These are phyloP conservation scores for Leptonema lineaticorne DNA, from an alignment of 1,140 invertebrate species.

Conservation along the genomic window DNA sequence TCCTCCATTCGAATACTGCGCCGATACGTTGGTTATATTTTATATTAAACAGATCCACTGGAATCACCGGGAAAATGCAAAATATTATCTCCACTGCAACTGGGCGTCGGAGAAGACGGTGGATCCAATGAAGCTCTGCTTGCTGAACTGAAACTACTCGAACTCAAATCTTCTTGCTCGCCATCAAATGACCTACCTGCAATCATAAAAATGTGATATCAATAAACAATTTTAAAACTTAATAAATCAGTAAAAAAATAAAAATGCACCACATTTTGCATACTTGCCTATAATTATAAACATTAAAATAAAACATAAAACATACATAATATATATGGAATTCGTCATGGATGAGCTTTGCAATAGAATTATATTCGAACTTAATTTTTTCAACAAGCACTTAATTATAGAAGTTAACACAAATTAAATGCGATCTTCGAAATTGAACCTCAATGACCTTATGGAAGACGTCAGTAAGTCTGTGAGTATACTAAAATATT, in stretches of 20 bases:
- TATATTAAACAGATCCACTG: conserved; percentile 62
- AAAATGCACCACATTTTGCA: not conserved
- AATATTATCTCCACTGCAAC: conserved; percentile 68
- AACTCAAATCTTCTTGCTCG: conserved; percentile 75
- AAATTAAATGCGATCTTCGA: too few relatives aligned
- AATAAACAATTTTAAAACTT: not conserved
- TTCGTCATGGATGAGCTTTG: too few relatives aligned
- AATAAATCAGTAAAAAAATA: not conserved
- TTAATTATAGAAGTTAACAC: too few relatives aligned
- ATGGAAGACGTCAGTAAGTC: too few relatives aligned
- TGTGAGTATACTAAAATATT: too few relatives aligned
- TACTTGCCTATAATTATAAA: not conserved
- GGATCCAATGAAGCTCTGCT: conserved; percentile 76
- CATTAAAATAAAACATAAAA: too few relatives aligned
- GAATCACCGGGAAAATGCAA: conserved; percentile 76
- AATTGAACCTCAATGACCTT: too few relatives aligned
- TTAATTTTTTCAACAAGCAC: too few relatives aligned
- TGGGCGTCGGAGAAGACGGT: conserved; percentile 67
- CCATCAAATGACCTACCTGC: conserved; percentile 58
- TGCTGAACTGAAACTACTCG: conserved; percentile 78
- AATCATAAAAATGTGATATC: conserved; percentile 27
- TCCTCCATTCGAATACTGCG: not conserved
- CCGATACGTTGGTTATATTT: conserved; percentile 6
- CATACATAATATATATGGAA: too few relatives aligned
- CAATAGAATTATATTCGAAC: too few relatives aligned